phyloP scores from a whole-genome alignment of 2,888 invertebrate species.

The Pseudeuparius sepicola region DNA sequence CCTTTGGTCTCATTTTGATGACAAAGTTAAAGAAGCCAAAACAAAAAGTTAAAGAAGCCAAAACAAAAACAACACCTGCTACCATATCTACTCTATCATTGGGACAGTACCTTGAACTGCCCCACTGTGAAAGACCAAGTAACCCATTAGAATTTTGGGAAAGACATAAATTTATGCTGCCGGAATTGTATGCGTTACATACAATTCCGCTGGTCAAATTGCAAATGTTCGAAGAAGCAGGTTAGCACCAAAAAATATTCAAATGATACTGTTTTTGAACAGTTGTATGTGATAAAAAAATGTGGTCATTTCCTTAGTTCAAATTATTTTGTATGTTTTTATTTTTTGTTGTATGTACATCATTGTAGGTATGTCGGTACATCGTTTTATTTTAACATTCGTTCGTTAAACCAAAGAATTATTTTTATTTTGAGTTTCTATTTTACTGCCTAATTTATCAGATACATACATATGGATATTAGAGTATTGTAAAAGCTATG shows the following conservation, averaged over 20 bases:
- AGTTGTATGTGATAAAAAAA: too few relatives aligned
- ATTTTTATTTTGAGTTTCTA: too few relatives aligned
- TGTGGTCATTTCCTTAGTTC: too few relatives aligned
- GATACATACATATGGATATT: too few relatives aligned
- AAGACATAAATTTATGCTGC: constrained; percentile 9
- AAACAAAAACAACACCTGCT: constrained; percentile 10
- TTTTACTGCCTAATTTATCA: too few relatives aligned
- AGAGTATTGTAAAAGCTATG: too few relatives aligned
- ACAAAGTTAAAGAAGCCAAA: constrained; percentile 13
- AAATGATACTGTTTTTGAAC: constrained; percentile 11
- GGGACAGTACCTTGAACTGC: constrained; percentile 17
- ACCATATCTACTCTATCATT: constrained; percentile 11
- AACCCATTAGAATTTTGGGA: constrained; percentile 16
- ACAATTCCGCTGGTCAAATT: constrained; percentile 1
- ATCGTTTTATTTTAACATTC: too few relatives aligned
- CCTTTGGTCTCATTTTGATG: constrained; percentile 19
- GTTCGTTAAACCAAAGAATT: too few relatives aligned
- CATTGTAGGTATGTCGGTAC: too few relatives aligned
- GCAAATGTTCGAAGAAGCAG: constrained; percentile 7
- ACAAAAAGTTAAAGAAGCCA: too few relatives aligned
- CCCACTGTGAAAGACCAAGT: constrained; percentile 9
- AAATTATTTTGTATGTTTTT: too few relatives aligned
- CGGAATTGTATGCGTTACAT: constrained; percentile 7
- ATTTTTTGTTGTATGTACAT: too few relatives aligned
- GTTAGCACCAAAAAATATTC: constrained; percentile 8